phyloP scores from a whole-genome alignment of 2,888 invertebrate genomes.

The Caenorhabditis sinica region DNA sequence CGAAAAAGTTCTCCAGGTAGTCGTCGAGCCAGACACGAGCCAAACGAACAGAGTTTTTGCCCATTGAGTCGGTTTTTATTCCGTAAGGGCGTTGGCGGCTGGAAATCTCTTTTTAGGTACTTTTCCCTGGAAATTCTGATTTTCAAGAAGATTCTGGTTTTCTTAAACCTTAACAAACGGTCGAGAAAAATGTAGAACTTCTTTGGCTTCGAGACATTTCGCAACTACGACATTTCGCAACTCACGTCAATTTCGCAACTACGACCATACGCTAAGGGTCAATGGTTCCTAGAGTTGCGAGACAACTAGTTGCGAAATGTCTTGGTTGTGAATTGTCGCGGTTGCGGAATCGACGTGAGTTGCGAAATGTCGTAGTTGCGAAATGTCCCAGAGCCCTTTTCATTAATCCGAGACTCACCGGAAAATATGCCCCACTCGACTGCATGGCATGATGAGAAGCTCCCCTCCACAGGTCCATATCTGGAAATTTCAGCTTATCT shows the following conservation, averaged over 20 bases:
- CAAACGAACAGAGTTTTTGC: conserved; percentile 93
- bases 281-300: no score
- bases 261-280: no score
- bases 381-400: background rate
- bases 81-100: conserved; percentile 90
- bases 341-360: no score
- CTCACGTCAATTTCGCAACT: no score
- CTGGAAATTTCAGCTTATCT: conserved; percentile 85
- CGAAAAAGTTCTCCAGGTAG: conserved; percentile 88
- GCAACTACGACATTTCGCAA: no score
- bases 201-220: no score
- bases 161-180: no score
- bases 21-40: conserved; percentile 98
- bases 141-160: no score
- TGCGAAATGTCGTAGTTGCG: no score
- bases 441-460: conserved; percentile 94
- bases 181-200: no score
- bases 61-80: conserved; percentile 90
- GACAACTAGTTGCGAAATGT: no score
- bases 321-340: no score
- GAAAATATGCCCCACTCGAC: conserved; percentile 96
- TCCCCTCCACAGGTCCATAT: conserved; percentile 98
- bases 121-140: background rate
- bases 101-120: background rate
- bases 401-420: conserved; percentile 86